Base-by-base conservation (phyloP, 1,140 invertebrate species). In the Hylaeus volcanicus region DNA sequence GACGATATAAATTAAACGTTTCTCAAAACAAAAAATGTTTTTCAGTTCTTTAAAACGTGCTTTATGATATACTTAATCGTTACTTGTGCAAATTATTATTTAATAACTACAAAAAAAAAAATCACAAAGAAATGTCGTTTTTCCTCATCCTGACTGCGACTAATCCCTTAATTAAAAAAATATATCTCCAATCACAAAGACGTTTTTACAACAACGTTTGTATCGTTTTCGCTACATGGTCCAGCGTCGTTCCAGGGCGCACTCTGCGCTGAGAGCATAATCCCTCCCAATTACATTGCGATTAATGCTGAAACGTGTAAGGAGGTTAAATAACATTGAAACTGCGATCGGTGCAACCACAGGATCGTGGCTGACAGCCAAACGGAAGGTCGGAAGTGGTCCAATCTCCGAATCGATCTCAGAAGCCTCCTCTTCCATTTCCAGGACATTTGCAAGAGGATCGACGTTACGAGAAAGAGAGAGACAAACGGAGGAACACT, bases 331-430 rank as follows among this genome's bases (percentile, higher is more conserved):
- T 77, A 85, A 74, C 71, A 77, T 74, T 51, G 56, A 79, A 82
- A 73, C 81, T 76, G 60, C 53, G 71, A 83, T 86, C 72, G 79
- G 81, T 74, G 63, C 41, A 74, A 81, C 74, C 73, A 68, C 76
- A 64, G 71, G 78, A 89, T 82, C 61, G 65, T 87, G 83, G 87
- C 83, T 51, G 53, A 78, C 81, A 86, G 81, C 81, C 87, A 87
- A 89, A 86, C 80, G 77, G 71, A 73, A 83, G 72, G 75, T 81
- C 77, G 86, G 81, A 83, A 88, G 76, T 83, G 75, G 87, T 83
- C 74, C 87, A 89, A 89, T 89, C 83, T 87, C 87, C 83, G 83
- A 88, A 86, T 85, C 87, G 87, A 88, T 88, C 79, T 86, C 76
- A 82, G 72, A 76, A 86, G 80, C 83, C 82, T 87, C 73, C 77